Evolutionary conservation across 2,888 invertebrate species (phyloP).

Genomic region (Notodonta dromedarius): DNA sequence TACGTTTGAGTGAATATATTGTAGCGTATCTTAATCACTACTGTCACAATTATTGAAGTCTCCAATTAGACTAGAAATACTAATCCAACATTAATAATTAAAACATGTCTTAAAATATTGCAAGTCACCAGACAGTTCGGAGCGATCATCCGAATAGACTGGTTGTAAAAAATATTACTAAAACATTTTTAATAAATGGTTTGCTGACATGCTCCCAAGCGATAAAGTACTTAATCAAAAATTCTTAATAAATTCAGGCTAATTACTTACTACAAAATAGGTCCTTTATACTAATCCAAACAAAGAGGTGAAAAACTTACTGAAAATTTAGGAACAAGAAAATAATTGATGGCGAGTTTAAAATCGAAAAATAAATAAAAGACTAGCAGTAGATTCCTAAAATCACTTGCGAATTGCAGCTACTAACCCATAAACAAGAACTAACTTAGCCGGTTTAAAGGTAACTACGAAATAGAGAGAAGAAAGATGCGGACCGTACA

Average conservation of each 20-base stretch:
- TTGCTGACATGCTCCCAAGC: not conserved
- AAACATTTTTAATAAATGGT: not conserved
- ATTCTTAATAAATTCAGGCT: not conserved
- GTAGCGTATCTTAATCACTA: not conserved
- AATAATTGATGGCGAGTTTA: not conserved
- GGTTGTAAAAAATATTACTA: slow-evolving; percentile 1
- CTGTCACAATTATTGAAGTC: not conserved
- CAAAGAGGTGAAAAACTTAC: not conserved
- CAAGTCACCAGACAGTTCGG: not conserved
- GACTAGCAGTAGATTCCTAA: not conserved
- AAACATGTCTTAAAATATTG: not conserved
- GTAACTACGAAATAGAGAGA: not conserved
- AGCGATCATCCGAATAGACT: not conserved
- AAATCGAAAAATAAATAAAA: not conserved
- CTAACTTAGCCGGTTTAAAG: not conserved
- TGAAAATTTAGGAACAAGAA: not conserved
- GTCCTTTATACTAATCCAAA: not conserved
- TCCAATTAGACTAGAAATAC: not conserved
- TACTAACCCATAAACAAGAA: not conserved
- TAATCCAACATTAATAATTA: not conserved
- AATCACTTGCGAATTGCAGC: slow-evolving; percentile 1
- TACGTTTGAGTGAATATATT: not conserved
- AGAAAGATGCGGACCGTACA: not conserved
- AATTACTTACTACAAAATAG: not conserved
- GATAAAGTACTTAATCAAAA: not conserved